Evolutionary conservation across 2,888 invertebrate species (phyloP).

Genomic region (Listrodromus nycthemerus): DNA sequence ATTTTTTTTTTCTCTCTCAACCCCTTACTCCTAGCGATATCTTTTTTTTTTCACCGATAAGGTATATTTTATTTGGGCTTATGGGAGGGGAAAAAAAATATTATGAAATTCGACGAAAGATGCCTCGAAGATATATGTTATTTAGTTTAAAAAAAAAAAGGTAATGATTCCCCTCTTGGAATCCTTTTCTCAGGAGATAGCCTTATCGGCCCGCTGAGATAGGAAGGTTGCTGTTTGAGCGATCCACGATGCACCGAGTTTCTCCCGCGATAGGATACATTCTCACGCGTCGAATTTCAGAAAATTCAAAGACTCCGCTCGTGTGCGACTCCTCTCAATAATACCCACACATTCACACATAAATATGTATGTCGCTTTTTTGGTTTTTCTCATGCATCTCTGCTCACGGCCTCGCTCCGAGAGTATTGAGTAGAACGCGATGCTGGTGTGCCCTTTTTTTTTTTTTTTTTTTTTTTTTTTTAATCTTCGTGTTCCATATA

Average conservation of each 20-base stretch:
- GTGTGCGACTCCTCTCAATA: slow-evolving; percentile 50
- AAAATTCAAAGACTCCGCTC: slow-evolving; percentile 27
- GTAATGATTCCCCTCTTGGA: slow-evolving; percentile 4
- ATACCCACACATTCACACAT: background rate
- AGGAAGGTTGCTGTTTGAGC: slow-evolving; percentile 11
- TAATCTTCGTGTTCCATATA: slow-evolving; percentile 46
- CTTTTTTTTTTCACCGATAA: background rate
- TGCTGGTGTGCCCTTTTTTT: slow-evolving; percentile 24
- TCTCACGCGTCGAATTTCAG: slow-evolving; percentile 57
- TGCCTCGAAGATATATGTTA: background rate
- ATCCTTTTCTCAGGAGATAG: slow-evolving; percentile 31
- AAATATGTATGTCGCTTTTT: slow-evolving; percentile 19
- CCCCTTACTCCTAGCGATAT: background rate
- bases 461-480: slow-evolving; percentile 19
- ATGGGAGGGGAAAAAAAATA: background rate
- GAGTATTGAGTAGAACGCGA: slow-evolving; percentile 45
- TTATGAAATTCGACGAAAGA: background rate
- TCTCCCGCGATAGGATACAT: slow-evolving; percentile 1
- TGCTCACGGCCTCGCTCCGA: background rate
- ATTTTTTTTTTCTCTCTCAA: background rate
- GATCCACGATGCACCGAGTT: slow-evolving; percentile 10
- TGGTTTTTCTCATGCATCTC: slow-evolving; percentile 39
- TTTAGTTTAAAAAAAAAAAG: background rate
- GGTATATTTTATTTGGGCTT: background rate
- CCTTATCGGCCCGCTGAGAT: slow-evolving; percentile 38